These are phyloP conservation scores for Picus viridis DNA, from an alignment of 2,797 vertebrate genomes.

Conservation along the genomic window DNA sequence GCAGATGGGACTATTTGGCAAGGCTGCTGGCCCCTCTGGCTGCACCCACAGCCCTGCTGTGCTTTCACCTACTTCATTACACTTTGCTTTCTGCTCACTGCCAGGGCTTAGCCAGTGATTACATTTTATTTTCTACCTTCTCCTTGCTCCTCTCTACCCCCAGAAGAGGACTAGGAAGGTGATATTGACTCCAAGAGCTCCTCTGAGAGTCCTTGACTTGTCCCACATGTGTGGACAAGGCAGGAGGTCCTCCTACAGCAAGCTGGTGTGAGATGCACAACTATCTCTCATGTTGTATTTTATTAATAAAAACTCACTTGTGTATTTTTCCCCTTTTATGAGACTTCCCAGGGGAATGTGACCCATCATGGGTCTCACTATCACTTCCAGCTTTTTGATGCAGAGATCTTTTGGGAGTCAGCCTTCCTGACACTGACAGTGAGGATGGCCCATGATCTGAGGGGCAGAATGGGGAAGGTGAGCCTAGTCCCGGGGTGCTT, in stretches of 20 bases:
- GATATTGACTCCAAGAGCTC: not conserved
- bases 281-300: not conserved
- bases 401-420: not conserved
- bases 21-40: not conserved
- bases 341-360: not conserved
- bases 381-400: not conserved
- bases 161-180: not conserved
- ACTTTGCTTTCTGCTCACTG: fast-evolving
- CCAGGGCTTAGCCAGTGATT: not conserved
- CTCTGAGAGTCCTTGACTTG: not conserved
- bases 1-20: fast-evolving
- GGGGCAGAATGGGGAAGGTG: not conserved
- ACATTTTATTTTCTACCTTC: not conserved
- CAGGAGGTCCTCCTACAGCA: not conserved
- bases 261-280: not conserved
- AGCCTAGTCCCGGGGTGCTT: not conserved
- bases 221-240: not conserved
- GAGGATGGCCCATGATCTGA: fast-evolving
- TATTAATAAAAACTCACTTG: not conserved
- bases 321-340: fast-evolving
- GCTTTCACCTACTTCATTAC: not conserved
- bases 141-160: not conserved
- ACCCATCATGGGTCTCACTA: not conserved
- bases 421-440: fast-evolving
- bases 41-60: not conserved